Conservation (phyloP, 2,888 invertebrate genomes). For the Nephrotoma flavescens region DNA sequence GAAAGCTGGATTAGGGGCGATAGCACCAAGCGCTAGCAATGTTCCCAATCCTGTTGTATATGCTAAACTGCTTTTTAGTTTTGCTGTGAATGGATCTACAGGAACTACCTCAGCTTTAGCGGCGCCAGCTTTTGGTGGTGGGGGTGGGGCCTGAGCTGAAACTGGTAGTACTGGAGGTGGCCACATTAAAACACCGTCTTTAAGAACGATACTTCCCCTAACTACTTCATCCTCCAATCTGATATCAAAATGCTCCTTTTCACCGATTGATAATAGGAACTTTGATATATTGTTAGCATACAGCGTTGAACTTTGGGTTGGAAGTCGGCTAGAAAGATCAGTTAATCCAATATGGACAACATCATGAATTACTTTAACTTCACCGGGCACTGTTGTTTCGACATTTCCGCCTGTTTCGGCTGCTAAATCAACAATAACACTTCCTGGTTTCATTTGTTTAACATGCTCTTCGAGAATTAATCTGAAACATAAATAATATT, state of each 20-base stretch:
- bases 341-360: constrained; percentile 76
- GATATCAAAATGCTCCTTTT: constrained; percentile 62
- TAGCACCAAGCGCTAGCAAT: constrained; percentile 51
- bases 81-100: constrained; percentile 53
- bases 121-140: constrained; percentile 29
- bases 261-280: constrained; percentile 43
- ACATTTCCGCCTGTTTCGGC: constrained; percentile 81
- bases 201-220: constrained; percentile 63
- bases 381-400: constrained; percentile 65
- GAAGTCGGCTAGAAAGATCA: constrained; percentile 69
- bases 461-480: constrained; percentile 16
- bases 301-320: constrained; percentile 72
- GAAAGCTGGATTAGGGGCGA: constrained; percentile 71
- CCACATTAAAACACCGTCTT: constrained; percentile 63
- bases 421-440: constrained; percentile 78
- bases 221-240: constrained; percentile 77
- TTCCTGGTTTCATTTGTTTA: constrained; percentile 65
- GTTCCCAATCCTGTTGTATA: constrained; percentile 58
- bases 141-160: constrained; percentile 32
- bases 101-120: constrained; percentile 32
- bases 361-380: constrained; percentile 57
- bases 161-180: constrained; percentile 57
- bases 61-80: constrained; percentile 48
- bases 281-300: constrained; percentile 89
- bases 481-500: constrained; percentile 3